A percentile compares a stretch with the other conserved stretches of the same genome.
Evolutionary conservation across 2,888 invertebrate species (phyloP).

Genomic region (Sycophila texana): DNA sequence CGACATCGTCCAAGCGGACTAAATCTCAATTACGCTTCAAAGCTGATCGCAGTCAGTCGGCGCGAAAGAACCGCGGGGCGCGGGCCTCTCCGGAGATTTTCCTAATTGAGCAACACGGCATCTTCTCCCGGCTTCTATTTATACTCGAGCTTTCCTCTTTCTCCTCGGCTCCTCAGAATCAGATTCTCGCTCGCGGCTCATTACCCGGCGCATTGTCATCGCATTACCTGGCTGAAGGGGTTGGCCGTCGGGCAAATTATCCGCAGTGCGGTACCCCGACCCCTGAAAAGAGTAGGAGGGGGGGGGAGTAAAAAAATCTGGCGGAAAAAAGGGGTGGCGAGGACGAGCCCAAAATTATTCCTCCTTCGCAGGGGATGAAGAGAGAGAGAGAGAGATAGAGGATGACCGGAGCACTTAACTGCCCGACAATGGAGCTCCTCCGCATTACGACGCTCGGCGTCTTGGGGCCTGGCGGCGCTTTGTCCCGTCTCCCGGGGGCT

Average conservation of each 20-base stretch:
- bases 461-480: constrained; percentile 69
- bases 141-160: constrained; percentile 3
- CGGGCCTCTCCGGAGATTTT: constrained; percentile 32
- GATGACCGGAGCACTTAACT: constrained; percentile 72
- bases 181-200: constrained; percentile 50
- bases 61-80: background rate
- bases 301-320: constrained; percentile 9
- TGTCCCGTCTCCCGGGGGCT: constrained; percentile 24
- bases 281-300: constrained; percentile 1
- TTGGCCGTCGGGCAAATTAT: constrained; percentile 31
- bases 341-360: constrained; percentile 44
- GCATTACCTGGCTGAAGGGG: constrained; percentile 52
- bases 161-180: constrained; percentile 10
- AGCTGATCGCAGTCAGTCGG: background rate
- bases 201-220: constrained; percentile 57
- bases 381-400: constrained; percentile 11
- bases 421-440: constrained; percentile 72
- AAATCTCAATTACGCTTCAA: constrained; percentile 42
- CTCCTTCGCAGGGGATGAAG: constrained; percentile 66
- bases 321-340: constrained; percentile 4
- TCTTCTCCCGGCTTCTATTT: constrained; percentile 41
- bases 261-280: constrained; percentile 35
- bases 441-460: constrained; percentile 72
- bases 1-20: constrained; percentile 5
- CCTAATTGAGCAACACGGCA: constrained; percentile 54